phyloP scores from a whole-genome alignment of 2,113 vertebrate species.

The Perca flavescens region DNA sequence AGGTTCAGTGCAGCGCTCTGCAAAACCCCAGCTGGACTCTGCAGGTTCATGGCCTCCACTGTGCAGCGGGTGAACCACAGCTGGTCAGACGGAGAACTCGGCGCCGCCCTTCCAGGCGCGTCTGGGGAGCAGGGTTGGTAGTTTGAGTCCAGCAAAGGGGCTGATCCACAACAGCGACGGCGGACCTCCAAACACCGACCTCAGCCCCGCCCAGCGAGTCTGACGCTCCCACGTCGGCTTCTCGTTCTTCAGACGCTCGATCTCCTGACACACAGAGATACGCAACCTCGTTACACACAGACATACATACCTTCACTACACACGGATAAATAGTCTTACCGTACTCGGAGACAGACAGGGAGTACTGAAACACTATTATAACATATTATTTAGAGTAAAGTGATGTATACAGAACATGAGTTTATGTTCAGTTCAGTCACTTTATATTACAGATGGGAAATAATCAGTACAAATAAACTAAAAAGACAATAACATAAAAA shows the following conservation, averaged over 20 bases:
- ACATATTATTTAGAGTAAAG: no score
- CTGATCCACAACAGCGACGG: slow-evolving; percentile 94
- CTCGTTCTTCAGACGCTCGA: slow-evolving; percentile 93
- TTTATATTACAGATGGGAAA: no score
- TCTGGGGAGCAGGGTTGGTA: slow-evolving; percentile 77
- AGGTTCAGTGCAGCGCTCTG: background rate
- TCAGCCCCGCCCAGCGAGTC: slow-evolving; percentile 94
- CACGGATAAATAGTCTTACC: no score
- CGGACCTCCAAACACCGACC: slow-evolving; percentile 90
- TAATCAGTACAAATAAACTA: no score
- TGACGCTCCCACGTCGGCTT: slow-evolving; percentile 94
- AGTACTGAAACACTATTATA: background rate
- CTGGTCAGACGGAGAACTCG: slow-evolving; percentile 25
- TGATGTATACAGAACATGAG: background rate
- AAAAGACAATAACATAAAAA: no score
- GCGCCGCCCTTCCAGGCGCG: slow-evolving; percentile 37
- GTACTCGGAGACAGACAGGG: background rate
- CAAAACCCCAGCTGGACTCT: background rate
- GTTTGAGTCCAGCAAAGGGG: slow-evolving; percentile 90
- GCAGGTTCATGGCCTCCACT: background rate
- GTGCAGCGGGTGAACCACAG: background rate
- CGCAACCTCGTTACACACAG: background rate
- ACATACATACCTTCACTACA: background rate
- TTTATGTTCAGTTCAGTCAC: no score
- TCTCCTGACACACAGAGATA: slow-evolving; percentile 82